Conservation (phyloP, 37 sponge, comb jelly and placozoan species). For the Haliclona indistincta region DNA sequence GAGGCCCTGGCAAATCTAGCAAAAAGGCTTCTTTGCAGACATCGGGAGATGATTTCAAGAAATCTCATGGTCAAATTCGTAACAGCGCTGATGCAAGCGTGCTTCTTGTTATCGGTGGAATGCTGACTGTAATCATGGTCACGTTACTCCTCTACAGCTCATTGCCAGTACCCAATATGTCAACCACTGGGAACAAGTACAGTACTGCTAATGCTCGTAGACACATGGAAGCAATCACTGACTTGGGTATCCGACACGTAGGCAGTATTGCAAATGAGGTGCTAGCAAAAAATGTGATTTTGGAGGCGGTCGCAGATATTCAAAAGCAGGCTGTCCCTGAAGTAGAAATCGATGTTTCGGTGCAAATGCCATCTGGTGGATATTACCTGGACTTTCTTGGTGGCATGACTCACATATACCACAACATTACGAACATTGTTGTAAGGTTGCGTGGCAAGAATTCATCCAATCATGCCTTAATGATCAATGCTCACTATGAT, state of each 20-base stretch:
- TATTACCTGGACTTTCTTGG: slow-evolving; percentile 56
- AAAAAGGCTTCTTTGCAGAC: too few species aligned
- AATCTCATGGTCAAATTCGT: too few species aligned
- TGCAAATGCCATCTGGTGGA: slow-evolving; percentile 40
- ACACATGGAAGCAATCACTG: slow-evolving; percentile 53
- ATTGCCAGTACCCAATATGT: slow-evolving; percentile 16
- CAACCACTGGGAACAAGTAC: slow-evolving; percentile 28
- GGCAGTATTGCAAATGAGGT: slow-evolving; percentile 71
- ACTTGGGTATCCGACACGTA: slow-evolving; percentile 52
- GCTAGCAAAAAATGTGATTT: slow-evolving; percentile 30
- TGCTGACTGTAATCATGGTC: background rate
- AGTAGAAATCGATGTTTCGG: slow-evolving; percentile 47
- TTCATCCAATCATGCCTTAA: slow-evolving; percentile 36
- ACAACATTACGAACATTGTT: slow-evolving; percentile 58
- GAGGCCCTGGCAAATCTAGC: too few species aligned
- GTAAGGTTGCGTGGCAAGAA: slow-evolving; percentile 21
- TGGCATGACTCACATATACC: slow-evolving; percentile 58
- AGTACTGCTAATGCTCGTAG: slow-evolving; percentile 35
- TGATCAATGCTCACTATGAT: slow-evolving; percentile 78
- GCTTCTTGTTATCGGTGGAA: too few species aligned
- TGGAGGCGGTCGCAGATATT: slow-evolving; percentile 28
- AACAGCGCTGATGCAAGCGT: too few species aligned
- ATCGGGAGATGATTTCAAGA: too few species aligned
- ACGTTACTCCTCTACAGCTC: slow-evolving; percentile 15
- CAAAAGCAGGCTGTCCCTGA: slow-evolving; percentile 6